phyloP scores from a whole-genome alignment of 1,140 invertebrate species.

The Neodiprion pinetum region DNA sequence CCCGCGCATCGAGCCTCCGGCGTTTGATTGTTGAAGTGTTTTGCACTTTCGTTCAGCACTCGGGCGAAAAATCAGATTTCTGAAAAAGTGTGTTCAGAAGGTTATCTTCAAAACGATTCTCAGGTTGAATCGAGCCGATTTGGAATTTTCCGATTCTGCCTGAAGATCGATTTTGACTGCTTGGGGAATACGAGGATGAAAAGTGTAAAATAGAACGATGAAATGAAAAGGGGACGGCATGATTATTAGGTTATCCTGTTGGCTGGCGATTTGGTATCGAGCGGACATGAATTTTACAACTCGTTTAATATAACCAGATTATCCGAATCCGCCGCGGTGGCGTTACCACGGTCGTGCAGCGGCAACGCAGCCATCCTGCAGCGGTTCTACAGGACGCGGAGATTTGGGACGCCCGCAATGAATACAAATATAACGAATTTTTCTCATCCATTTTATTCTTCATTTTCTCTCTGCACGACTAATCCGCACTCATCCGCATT shows the following conservation, averaged over 20 bases:
- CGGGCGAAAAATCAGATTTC: too few species aligned
- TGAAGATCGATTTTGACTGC: not conserved
- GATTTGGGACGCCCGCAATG: not conserved
- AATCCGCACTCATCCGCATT: not conserved
- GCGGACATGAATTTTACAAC: conserved; percentile 47
- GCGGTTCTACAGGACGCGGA: not conserved
- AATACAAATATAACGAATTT: conserved; percentile 4
- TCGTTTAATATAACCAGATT: conserved; percentile 42
- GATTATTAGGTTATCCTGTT: conserved; percentile 26
- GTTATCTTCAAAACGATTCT: too few species aligned
- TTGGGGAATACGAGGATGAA: not conserved
- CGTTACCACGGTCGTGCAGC: not conserved
- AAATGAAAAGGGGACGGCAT: too few species aligned
- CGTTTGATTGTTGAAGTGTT: too few species aligned
- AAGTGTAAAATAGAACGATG: not conserved
- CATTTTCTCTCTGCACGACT: not conserved
- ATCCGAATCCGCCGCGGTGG: conserved; percentile 31
- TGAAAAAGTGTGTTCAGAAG: too few species aligned
- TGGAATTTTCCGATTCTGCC: conserved; percentile 20
- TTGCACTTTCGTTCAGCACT: too few species aligned
- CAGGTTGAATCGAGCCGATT: too few species aligned
- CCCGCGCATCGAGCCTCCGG: too few species aligned
- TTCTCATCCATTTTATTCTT: not conserved
- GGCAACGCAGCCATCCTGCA: not conserved
- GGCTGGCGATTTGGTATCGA: conserved; percentile 41